Percentiles rank a stretch among this genome's conserved stretches.
Conservation (phyloP, 1,140 invertebrate species). For the Zaprionus davidi region DNA sequence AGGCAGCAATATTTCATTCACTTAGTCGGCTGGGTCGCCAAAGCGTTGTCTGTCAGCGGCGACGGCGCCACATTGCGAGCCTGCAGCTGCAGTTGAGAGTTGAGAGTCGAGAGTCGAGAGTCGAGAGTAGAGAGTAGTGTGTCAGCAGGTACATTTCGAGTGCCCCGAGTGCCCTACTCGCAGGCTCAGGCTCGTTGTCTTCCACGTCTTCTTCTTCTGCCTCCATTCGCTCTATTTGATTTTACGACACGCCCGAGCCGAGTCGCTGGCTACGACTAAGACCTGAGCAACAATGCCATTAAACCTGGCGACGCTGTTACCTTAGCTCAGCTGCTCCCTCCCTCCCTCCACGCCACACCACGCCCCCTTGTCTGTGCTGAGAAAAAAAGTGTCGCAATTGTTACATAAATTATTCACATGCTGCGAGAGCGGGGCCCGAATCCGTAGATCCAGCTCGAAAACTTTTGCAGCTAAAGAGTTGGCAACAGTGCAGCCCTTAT, state of each 20-base stretch:
- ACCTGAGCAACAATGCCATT: slow-evolving; percentile 76
- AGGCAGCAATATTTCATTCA: slow-evolving; percentile 79
- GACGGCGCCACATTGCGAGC: slow-evolving; percentile 3
- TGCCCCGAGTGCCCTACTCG: neutral
- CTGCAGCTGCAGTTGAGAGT: slow-evolving; percentile 22
- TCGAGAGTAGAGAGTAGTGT: neutral
- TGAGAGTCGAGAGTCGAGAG: neutral
- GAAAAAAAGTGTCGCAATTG: slow-evolving; percentile 79
- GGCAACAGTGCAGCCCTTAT: slow-evolving; percentile 29
- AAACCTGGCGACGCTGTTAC: slow-evolving; percentile 62
- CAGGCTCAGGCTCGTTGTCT: neutral
- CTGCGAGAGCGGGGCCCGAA: slow-evolving; percentile 33
- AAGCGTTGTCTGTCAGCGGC: slow-evolving; percentile 41
- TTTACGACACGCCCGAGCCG: slow-evolving; percentile 73
- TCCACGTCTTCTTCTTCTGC: neutral
- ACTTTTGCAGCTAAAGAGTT: slow-evolving; percentile 67
- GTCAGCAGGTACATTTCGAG: neutral
- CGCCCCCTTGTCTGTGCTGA: neutral
- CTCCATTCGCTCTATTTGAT: slow-evolving; percentile 73
- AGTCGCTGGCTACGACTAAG: slow-evolving; percentile 35
- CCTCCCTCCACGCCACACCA: neutral
- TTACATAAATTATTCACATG: slow-evolving; percentile 80
- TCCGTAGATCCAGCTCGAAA: slow-evolving; percentile 29
- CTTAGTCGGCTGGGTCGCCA: slow-evolving; percentile 54
- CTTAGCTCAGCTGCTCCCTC: neutral